phyloP scores from a whole-genome alignment of 2,797 vertebrate genomes.

The Aythya fuligula region DNA sequence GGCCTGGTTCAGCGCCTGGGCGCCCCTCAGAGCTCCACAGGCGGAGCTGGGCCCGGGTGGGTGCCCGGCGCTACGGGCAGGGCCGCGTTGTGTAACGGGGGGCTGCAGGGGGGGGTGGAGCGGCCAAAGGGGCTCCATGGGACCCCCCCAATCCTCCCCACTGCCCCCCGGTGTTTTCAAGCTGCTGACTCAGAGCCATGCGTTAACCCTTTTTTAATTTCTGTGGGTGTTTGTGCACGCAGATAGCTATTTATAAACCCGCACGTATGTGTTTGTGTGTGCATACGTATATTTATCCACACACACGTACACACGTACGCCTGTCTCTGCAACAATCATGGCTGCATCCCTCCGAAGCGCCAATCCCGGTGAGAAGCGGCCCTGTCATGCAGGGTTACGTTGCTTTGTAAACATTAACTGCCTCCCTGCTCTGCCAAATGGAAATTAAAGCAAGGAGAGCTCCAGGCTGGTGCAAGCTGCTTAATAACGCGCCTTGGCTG shows the following conservation, averaged over 20 bases:
- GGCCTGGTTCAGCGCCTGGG: too few species aligned
- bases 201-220: neutral
- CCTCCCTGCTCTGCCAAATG: neutral
- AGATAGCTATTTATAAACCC: neutral
- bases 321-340: neutral
- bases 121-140: too few species aligned
- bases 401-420: conserved; percentile 52
- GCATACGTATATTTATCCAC: neutral
- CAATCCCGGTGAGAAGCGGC: conserved; percentile 6
- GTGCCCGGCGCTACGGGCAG: too few species aligned
- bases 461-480: neutral
- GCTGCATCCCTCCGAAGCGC: neutral
- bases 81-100: too few species aligned
- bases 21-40: too few species aligned
- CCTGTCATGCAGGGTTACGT: conserved; percentile 5
- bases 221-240: fast-evolving
- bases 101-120: too few species aligned
- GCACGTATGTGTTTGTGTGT: too few species aligned
- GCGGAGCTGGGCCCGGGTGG: too few species aligned
- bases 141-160: too few species aligned
- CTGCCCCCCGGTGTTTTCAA: fast-evolving
- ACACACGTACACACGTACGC: too few species aligned
- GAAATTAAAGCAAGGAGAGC: conserved; percentile 40
- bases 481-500: neutral
- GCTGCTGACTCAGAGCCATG: fast-evolving